Percentiles rank a stretch among this genome's conserved stretches.
Conservation (phyloP, 2,113 vertebrate genomes). For the Bos javanicus region DNA sequence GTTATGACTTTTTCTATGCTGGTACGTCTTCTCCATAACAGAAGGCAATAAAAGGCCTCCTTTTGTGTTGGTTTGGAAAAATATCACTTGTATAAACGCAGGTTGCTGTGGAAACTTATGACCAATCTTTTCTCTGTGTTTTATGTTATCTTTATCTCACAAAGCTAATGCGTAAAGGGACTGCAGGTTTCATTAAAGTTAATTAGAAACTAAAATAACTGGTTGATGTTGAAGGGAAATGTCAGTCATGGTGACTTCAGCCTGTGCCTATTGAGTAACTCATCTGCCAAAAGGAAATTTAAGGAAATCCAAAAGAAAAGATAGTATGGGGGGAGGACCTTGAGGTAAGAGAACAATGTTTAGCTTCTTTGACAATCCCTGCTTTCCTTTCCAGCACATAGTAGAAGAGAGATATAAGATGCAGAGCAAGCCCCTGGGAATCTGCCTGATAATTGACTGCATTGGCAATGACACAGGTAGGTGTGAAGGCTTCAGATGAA, state of each 20-base stretch:
- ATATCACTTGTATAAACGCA: neutral
- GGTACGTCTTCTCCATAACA: neutral
- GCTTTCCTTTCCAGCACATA: slow-evolving; percentile 64
- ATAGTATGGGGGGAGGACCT: neutral
- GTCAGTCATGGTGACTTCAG: neutral
- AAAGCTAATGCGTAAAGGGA: neutral
- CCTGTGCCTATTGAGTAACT: neutral
- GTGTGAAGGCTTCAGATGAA: slow-evolving; percentile 29
- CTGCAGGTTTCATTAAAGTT: neutral
- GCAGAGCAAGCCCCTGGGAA: slow-evolving; percentile 83
- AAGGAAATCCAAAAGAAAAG: neutral
- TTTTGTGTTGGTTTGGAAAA: neutral
- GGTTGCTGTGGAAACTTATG: neutral
- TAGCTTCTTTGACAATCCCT: neutral
- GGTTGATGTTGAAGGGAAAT: neutral
- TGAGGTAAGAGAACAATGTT: neutral
- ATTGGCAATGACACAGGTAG: slow-evolving; percentile 90
- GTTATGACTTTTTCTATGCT: neutral
- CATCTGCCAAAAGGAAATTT: neutral
- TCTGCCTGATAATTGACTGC: slow-evolving; percentile 95
- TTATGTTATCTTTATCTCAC: slow-evolving; percentile 19
- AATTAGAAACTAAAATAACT: neutral
- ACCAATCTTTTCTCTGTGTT: neutral
- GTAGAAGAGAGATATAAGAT: slow-evolving; percentile 85
- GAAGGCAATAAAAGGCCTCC: neutral